Conservation (phyloP, 2,797 vertebrate genomes). For the Sebastes elongatus region DNA sequence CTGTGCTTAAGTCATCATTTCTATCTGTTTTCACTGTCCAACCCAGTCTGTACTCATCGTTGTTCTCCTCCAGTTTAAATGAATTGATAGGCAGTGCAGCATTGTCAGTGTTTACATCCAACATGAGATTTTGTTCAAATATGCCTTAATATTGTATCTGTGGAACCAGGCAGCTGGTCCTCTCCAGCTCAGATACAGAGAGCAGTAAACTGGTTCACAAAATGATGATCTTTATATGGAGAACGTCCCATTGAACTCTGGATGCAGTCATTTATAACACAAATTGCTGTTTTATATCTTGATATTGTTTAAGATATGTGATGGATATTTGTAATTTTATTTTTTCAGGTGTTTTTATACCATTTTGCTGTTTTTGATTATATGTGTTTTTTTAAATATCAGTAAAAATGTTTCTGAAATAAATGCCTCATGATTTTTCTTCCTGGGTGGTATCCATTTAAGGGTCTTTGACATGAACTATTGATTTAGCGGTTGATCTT, state of each 20-base stretch:
- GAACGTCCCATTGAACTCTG: background rate
- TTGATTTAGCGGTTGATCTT: background rate
- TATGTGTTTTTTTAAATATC: background rate
- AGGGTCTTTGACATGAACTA: no score
- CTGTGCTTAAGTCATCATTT: background rate
- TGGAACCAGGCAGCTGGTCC: background rate
- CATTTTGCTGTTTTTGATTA: conserved; percentile 8
- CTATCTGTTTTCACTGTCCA: background rate
- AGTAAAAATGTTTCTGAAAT: background rate
- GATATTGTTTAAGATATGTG: background rate
- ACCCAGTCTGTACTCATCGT: background rate
- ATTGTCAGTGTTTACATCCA: background rate
- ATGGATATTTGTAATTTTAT: background rate
- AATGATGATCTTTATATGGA: background rate
- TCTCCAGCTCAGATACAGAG: background rate
- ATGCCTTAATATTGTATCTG: background rate
- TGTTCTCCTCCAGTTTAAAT: background rate
- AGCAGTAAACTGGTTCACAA: background rate
- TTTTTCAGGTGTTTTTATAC: conserved; percentile 14
- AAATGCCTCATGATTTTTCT: background rate
- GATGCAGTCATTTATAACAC: background rate
- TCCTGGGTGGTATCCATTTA: no score
- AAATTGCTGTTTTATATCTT: conserved; percentile 2
- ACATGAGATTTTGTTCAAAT: background rate
- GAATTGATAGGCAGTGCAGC: background rate